Percentiles rank a stretch among this genome's conserved stretches.
Evolutionary conservation across 2,113 vertebrate genomes (phyloP).

Genomic region (Phrynosoma blainvillii): DNA sequence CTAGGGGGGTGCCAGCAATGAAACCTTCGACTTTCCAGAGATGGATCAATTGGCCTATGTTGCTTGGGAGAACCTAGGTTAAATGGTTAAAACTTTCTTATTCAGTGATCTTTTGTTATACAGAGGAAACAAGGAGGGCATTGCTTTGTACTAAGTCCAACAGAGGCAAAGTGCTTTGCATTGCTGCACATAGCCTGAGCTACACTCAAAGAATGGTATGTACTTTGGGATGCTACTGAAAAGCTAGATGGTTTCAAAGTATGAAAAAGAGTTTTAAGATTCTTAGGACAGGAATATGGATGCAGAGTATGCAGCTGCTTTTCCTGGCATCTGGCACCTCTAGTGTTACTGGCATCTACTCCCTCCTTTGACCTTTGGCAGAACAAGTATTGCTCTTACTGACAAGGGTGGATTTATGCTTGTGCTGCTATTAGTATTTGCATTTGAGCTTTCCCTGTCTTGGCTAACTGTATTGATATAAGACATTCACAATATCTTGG

Average conservation of each 20-base stretch:
- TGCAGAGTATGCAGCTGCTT: not conserved
- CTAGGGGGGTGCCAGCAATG: too few relatives aligned
- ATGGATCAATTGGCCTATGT: not conserved
- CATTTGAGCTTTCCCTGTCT: not conserved
- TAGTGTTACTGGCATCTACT: not conserved
- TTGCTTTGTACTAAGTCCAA: constrained; percentile 9
- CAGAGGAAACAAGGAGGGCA: not conserved
- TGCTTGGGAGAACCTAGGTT: not conserved
- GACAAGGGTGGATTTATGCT: not conserved
- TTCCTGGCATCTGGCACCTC: not conserved
- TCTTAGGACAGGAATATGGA: constrained; percentile 31
- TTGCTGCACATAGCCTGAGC: not conserved
- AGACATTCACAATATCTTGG: not conserved
- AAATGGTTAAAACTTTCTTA: not conserved
- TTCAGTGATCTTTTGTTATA: not conserved
- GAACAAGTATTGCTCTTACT: not conserved
- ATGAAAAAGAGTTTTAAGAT: constrained; percentile 40
- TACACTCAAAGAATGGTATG: constrained; percentile 10
- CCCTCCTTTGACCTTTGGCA: not conserved
- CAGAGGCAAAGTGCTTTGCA: not conserved
- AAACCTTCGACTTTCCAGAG: too few relatives aligned
- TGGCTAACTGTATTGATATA: not conserved
- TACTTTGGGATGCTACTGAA: constrained; percentile 2
- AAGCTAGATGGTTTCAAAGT: constrained; percentile 18
- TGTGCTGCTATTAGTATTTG: not conserved